A percentile compares a stretch with the other conserved stretches of the same genome.
Evolutionary conservation across 2,113 vertebrate species (phyloP).

Genomic region (Podiceps cristatus): DNA sequence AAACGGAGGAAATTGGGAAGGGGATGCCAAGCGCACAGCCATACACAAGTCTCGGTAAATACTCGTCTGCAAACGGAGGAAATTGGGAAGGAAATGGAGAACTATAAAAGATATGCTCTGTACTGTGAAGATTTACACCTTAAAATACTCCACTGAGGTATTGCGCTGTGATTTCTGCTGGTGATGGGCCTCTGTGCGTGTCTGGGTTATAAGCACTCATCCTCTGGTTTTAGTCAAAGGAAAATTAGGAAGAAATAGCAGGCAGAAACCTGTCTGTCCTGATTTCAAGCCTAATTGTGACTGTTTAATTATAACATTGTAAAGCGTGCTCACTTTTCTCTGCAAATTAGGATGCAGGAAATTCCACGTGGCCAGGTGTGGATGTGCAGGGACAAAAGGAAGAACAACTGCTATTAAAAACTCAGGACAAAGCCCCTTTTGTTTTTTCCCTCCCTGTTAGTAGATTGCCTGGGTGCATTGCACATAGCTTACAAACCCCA

Average conservation of each 20-base stretch:
- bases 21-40: not conserved
- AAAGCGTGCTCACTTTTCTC: not conserved
- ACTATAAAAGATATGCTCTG: not conserved
- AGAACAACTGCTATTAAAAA: not conserved
- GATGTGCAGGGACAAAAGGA: not conserved
- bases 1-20: not conserved
- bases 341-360: not conserved
- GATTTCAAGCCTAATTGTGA: not conserved
- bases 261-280: not conserved
- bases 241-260: not conserved
- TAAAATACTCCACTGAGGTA: not conserved
- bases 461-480: not conserved
- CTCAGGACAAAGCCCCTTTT: no score
- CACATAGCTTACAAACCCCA: not conserved
- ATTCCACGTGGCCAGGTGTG: not conserved
- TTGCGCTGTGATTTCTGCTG: not conserved
- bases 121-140: not conserved
- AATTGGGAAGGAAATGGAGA: not conserved
- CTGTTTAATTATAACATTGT: not conserved
- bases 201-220: not conserved
- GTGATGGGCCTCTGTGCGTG: not conserved
- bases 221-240: not conserved
- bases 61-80: not conserved
- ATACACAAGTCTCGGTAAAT: no score
- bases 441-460: not conserved